phyloP scores from a whole-genome alignment of 2,113 vertebrate genomes.

The Fregetta grallaria region DNA sequence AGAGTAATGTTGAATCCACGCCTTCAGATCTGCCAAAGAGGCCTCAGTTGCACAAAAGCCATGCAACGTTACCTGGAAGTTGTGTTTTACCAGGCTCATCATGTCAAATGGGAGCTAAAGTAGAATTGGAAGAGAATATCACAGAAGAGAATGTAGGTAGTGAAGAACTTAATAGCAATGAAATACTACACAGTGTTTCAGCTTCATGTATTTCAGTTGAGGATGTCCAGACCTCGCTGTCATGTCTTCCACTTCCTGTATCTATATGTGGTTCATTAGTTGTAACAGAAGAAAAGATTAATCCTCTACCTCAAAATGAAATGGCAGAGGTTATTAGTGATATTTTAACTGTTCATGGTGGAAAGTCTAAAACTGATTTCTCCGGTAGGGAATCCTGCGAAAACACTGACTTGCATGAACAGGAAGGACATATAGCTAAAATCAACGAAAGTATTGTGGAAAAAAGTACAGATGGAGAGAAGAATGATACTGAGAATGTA shows the following conservation, averaged over 20 bases:
- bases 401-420: slow-evolving; percentile 10
- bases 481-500: background rate
- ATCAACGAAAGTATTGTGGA: background rate
- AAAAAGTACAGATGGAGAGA: background rate
- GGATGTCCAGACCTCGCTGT: slow-evolving; percentile 58
- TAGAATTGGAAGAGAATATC: background rate
- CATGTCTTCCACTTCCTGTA: slow-evolving; percentile 78
- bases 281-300: slow-evolving; percentile 47
- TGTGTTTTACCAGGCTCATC: background rate
- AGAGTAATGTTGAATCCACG: background rate
- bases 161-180: background rate
- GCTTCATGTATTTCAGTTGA: background rate
- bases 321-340: slow-evolving; percentile 67
- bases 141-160: background rate
- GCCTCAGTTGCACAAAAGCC: background rate
- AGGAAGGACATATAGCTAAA: slow-evolving; percentile 2
- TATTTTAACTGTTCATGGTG: slow-evolving; percentile 11
- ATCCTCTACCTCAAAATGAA: slow-evolving; percentile 29
- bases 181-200: background rate
- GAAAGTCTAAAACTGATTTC: background rate
- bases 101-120: background rate
- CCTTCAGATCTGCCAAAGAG: slow-evolving; percentile 22
- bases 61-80: background rate
- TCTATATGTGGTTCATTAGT: slow-evolving; percentile 77
- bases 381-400: background rate